A percentile compares a stretch with the other conserved stretches of the same genome.
phyloP scores from a whole-genome alignment of 2,888 invertebrate species.

The Tethea ocularis region DNA sequence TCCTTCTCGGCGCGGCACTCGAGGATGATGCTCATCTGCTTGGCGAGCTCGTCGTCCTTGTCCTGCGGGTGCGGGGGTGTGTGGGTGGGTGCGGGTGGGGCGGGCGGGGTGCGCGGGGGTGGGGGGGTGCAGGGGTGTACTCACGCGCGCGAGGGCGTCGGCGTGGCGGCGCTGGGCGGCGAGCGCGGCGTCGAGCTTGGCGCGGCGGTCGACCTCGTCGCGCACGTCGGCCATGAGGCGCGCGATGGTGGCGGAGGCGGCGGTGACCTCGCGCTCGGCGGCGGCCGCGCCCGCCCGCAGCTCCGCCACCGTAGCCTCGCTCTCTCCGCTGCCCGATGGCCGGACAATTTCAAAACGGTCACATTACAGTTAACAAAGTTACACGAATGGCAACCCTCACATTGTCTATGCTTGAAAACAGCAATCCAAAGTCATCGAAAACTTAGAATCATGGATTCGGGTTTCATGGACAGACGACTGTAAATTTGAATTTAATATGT shows the following conservation, averaged over 20 bases:
- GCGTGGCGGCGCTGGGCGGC: not conserved
- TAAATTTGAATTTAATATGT: too few species aligned
- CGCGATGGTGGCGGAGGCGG: constrained; percentile 41
- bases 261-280: constrained; percentile 24
- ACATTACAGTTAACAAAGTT: too few species aligned
- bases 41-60: constrained; percentile 53
- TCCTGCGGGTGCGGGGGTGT: constrained; percentile 29
- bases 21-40: constrained; percentile 52
- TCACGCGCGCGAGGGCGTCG: not conserved
- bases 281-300: constrained; percentile 20
- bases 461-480: too few species aligned
- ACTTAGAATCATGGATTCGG: too few species aligned
- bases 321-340: constrained; percentile 31
- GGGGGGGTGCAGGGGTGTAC: too few species aligned
- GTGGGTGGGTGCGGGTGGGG: not conserved
- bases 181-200: constrained; percentile 32
- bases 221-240: constrained; percentile 52
- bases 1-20: constrained; percentile 62
- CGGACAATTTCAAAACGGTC: too few species aligned
- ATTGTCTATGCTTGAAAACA: too few species aligned
- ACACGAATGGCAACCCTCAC: too few species aligned
- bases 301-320: constrained; percentile 34
- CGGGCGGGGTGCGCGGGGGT: constrained; percentile 8
- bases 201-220: constrained; percentile 27
- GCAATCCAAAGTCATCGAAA: too few species aligned